Evolutionary conservation across 1,140 invertebrate genomes (phyloP).

Genomic region (Planococcus citri): DNA sequence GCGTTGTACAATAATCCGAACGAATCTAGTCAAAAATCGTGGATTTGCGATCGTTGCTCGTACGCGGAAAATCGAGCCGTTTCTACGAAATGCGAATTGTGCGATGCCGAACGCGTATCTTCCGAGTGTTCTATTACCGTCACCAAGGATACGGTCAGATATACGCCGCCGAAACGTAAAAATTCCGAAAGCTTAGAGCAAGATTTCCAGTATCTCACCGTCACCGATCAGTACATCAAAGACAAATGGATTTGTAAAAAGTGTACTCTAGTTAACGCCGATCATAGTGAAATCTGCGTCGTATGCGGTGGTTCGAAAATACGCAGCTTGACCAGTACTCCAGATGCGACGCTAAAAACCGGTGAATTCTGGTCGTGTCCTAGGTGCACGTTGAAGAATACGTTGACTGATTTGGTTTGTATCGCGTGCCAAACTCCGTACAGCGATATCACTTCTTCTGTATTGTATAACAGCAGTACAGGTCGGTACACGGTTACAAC

Average conservation of each 20-base stretch:
- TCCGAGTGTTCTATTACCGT: slow-evolving; percentile 52
- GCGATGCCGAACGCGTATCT: slow-evolving; percentile 42
- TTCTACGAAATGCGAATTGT: slow-evolving; percentile 65
- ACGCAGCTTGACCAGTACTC: slow-evolving; percentile 34
- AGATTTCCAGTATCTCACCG: slow-evolving; percentile 35
- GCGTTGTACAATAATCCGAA: slow-evolving; percentile 31
- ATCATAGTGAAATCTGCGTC: slow-evolving; percentile 52
- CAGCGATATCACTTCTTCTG: background rate
- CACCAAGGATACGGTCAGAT: slow-evolving; percentile 44
- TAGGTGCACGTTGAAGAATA: slow-evolving; percentile 74
- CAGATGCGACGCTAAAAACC: slow-evolving; percentile 54
- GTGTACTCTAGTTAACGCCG: slow-evolving; percentile 70
- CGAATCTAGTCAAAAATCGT: slow-evolving; percentile 34
- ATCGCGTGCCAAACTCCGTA: slow-evolving; percentile 56
- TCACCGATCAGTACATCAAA: slow-evolving; percentile 23
- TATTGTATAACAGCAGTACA: background rate
- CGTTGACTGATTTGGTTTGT: slow-evolving; percentile 52
- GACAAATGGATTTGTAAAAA: slow-evolving; percentile 68
- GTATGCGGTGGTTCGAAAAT: slow-evolving; percentile 48
- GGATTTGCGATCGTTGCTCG: slow-evolving; percentile 75
- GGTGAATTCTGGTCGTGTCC: slow-evolving; percentile 62
- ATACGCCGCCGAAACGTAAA: slow-evolving; percentile 37
- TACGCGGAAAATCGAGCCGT: slow-evolving; percentile 74
- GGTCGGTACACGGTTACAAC: background rate
- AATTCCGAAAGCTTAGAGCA: background rate